These are phyloP conservation scores for Formica exsecta DNA, from an alignment of 1,140 invertebrate genomes.

Conservation along the genomic window DNA sequence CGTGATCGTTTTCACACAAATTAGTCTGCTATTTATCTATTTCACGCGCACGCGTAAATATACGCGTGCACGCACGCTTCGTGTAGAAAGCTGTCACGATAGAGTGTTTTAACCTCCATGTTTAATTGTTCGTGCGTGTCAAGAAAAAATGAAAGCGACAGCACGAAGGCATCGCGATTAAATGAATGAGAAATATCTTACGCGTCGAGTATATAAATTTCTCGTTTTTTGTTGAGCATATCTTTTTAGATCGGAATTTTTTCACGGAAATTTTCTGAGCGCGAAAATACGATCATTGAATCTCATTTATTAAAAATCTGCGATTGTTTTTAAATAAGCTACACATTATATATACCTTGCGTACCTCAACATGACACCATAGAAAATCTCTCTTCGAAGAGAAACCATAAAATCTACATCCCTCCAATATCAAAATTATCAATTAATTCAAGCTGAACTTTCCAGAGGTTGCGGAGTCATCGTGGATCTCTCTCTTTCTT, in stretches of 20 bases:
- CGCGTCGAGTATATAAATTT: not conserved
- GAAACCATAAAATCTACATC: not conserved
- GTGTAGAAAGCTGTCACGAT: conserved; percentile 1
- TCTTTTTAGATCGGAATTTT: not conserved
- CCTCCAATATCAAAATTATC: not conserved
- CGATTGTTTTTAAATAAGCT: not conserved
- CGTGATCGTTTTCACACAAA: not conserved
- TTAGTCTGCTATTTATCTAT: not conserved
- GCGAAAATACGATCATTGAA: not conserved
- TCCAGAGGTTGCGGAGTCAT: not conserved
- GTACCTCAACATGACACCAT: not conserved
- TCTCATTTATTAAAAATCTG: not conserved
- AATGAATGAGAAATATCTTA: conserved; percentile 7
- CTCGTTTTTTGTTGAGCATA: not conserved
- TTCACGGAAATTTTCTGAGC: not conserved
- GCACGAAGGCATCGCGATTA: conserved; percentile 2
- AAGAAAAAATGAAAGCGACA: too few species aligned
- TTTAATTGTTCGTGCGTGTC: conserved; percentile 43
- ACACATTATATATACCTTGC: not conserved
- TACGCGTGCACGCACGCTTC: not conserved
- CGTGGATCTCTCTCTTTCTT: too few species aligned
- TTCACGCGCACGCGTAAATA: not conserved
- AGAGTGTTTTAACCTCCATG: conserved; percentile 51
- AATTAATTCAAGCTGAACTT: not conserved
- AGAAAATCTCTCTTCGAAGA: not conserved